Evolutionary conservation across 1,140 invertebrate species (phyloP).

Genomic region (Antheraea pernyi): DNA sequence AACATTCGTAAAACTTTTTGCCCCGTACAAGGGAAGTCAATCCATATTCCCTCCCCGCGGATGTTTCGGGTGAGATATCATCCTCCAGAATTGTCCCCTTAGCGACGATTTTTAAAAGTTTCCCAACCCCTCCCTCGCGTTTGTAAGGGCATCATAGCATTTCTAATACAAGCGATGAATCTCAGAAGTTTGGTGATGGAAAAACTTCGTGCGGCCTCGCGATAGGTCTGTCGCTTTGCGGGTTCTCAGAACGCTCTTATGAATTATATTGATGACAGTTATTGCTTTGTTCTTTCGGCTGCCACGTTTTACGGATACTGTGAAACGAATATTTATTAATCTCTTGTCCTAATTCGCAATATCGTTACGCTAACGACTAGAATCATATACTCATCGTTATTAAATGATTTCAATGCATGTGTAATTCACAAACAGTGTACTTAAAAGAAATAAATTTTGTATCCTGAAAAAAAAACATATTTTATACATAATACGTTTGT

Average conservation of each 20-base stretch:
- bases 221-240: neutral
- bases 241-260: neutral
- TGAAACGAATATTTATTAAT: too few species aligned
- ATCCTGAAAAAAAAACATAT: too few species aligned
- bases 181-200: constrained; percentile 11
- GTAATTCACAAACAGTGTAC: too few species aligned
- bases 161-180: constrained; percentile 11
- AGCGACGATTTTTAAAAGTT: constrained; percentile 28
- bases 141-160: constrained; percentile 4
- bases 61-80: constrained; percentile 14
- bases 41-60: neutral
- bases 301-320: neutral
- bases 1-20: neutral
- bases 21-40: neutral
- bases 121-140: neutral
- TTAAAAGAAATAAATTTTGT: too few species aligned
- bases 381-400: too few species aligned
- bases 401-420: too few species aligned
- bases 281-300: neutral
- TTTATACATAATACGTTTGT: too few species aligned
- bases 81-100: constrained; percentile 14
- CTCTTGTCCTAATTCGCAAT: too few species aligned
- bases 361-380: neutral
- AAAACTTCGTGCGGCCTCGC: neutral
- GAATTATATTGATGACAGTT: constrained; percentile 5